phyloP scores from a whole-genome alignment of 1,140 invertebrate genomes.

The Drosophila mauritiana region DNA sequence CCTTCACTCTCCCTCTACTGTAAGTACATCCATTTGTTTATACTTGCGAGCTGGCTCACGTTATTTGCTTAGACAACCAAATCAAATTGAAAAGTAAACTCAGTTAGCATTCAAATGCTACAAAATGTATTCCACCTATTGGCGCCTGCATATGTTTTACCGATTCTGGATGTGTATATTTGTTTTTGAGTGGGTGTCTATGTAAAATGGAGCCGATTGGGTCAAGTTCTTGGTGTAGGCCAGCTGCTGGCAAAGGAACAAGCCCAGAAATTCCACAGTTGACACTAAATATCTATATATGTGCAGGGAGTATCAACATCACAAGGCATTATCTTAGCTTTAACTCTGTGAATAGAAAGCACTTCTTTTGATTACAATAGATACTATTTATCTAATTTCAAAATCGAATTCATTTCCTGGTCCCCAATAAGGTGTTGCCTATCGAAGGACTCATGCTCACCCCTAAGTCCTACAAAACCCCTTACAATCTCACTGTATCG shows the following conservation, averaged over 20 bases:
- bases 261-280: constrained; percentile 4
- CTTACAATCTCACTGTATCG: constrained; percentile 7
- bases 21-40: constrained; percentile 66
- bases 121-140: constrained; percentile 58
- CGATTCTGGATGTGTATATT: background rate
- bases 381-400: too few species aligned
- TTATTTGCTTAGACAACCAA: constrained; percentile 75
- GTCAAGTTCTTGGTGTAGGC: constrained; percentile 20
- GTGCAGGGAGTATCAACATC: background rate
- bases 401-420: too few species aligned
- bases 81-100: constrained; percentile 82
- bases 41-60: constrained; percentile 60
- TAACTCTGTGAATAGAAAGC: too few species aligned
- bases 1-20: constrained; percentile 11
- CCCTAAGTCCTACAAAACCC: background rate
- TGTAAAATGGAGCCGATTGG: constrained; percentile 37
- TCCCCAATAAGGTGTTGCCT: too few species aligned
- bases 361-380: too few species aligned
- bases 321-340: background rate
- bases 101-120: constrained; percentile 72
- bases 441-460: background rate
- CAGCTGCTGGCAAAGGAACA: constrained; percentile 17
- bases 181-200: background rate
- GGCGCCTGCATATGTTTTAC: background rate
- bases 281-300: background rate